These are phyloP conservation scores for Gymnocypris eckloni DNA, from an alignment of 2,797 vertebrate genomes.

Conservation along the genomic window DNA sequence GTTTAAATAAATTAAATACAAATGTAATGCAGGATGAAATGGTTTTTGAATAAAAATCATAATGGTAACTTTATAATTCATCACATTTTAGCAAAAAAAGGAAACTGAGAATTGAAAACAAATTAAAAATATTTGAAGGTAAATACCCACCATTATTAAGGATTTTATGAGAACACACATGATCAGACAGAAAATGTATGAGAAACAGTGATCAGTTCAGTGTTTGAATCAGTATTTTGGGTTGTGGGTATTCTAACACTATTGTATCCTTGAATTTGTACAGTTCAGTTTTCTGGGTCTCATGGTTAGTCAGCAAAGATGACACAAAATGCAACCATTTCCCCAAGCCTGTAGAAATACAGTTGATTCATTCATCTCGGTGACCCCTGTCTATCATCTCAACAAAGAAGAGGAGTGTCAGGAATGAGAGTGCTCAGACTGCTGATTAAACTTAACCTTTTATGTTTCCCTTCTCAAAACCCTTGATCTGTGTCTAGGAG, in stretches of 20 bases:
- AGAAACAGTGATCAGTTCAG: neutral
- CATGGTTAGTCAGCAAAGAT: conserved; percentile 34
- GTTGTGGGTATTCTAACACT: neutral
- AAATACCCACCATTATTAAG: neutral
- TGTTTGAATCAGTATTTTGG: neutral
- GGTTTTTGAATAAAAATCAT: neutral
- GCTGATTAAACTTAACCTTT: conserved; percentile 39
- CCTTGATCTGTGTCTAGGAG: neutral
- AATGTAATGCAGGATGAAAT: no score
- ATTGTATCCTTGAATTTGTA: conserved; percentile 12
- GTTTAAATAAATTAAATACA: neutral
- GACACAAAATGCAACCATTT: conserved; percentile 22
- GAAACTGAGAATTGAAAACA: neutral
- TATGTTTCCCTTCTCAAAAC: conserved; percentile 12
- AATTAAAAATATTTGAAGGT: neutral
- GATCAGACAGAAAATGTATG: neutral
- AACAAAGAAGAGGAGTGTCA: conserved; percentile 34
- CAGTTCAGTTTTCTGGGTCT: conserved; percentile 6
- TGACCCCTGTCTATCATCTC: conserved; percentile 37
- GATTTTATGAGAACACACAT: neutral
- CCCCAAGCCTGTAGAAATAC: conserved; percentile 34
- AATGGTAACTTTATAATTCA: neutral
- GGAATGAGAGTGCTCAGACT: conserved; percentile 33
- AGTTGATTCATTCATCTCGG: conserved; percentile 29
- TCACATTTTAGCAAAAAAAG: neutral